Evolutionary conservation across 2,113 vertebrate genomes (phyloP).

Genomic region (Notarius lentiginosus): DNA sequence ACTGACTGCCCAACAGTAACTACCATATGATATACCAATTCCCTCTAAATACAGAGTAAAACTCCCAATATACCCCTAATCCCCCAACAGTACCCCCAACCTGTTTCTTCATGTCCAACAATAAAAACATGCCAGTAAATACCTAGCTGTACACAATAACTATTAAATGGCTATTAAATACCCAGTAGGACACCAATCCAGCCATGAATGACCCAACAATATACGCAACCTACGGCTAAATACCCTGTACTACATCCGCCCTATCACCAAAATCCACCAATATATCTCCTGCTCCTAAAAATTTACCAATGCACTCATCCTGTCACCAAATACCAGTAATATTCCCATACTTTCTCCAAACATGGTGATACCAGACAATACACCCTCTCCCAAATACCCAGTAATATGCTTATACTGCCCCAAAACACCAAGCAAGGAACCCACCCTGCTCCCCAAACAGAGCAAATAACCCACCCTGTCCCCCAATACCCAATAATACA

Average conservation of each 20-base stretch:
- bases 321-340: not conserved
- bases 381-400: not conserved
- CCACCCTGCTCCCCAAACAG: not conserved
- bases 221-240: not conserved
- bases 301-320: not conserved
- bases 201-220: too few species aligned
- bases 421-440: not conserved
- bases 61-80: not conserved
- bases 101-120: not conserved
- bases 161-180: not conserved
- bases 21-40: not conserved
- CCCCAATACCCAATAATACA: not conserved
- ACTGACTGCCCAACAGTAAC: too few species aligned
- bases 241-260: not conserved
- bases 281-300: not conserved
- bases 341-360: not conserved
- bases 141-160: not conserved
- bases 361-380: not conserved
- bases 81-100: not conserved
- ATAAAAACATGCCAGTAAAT: not conserved
- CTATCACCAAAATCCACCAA: too few species aligned
- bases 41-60: not conserved
- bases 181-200: not conserved
- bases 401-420: not conserved
- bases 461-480: not conserved